A percentile compares a stretch with the other conserved stretches of the same genome.
These are phyloP conservation scores for Orussus abietinus DNA, from an alignment of 1,140 invertebrate genomes.

Conservation along the genomic window DNA sequence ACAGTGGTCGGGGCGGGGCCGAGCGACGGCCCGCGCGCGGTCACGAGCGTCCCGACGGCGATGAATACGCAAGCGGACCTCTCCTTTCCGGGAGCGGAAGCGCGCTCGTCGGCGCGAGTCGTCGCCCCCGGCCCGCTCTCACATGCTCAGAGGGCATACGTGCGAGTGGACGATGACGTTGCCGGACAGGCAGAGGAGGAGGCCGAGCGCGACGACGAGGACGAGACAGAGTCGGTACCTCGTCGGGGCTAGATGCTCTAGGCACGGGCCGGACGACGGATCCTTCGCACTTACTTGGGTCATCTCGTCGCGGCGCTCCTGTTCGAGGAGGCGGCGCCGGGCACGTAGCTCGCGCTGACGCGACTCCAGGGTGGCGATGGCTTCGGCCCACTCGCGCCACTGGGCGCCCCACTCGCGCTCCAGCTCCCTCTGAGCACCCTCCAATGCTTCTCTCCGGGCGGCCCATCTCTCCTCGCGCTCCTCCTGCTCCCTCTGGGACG, in stretches of 20 bases:
- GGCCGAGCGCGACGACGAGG: constrained; percentile 48
- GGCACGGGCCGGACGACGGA: constrained; percentile 41
- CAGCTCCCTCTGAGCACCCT: constrained; percentile 52
- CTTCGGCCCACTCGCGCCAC: constrained; percentile 51
- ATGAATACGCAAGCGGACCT: too few species aligned
- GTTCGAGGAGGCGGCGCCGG: constrained; percentile 45
- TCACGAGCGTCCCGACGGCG: too few species aligned
- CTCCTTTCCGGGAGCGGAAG: too few species aligned
- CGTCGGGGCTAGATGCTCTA: constrained; percentile 45
- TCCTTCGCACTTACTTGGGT: constrained; percentile 54
- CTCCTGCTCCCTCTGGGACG: constrained; percentile 48
- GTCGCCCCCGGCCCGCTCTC: too few species aligned
- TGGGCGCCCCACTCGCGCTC: constrained; percentile 54
- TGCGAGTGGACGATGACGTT: constrained; percentile 54
- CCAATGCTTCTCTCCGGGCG: constrained; percentile 47
- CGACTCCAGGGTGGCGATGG: constrained; percentile 45
- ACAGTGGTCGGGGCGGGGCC: too few species aligned
- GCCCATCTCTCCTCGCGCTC: constrained; percentile 55
- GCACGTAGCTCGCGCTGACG: constrained; percentile 50
- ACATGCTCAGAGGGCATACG: constrained; percentile 50
- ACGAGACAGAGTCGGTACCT: constrained; percentile 51
- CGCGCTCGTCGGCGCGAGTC: too few species aligned
- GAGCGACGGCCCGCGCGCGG: background rate
- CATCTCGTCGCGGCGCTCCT: constrained; percentile 54
- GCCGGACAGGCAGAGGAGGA: constrained; percentile 52